Percentiles rank a stretch among this genome's conserved stretches.
These are phyloP conservation scores for Brachymystax lenok DNA, from an alignment of 2,797 vertebrate genomes.

Conservation along the genomic window DNA sequence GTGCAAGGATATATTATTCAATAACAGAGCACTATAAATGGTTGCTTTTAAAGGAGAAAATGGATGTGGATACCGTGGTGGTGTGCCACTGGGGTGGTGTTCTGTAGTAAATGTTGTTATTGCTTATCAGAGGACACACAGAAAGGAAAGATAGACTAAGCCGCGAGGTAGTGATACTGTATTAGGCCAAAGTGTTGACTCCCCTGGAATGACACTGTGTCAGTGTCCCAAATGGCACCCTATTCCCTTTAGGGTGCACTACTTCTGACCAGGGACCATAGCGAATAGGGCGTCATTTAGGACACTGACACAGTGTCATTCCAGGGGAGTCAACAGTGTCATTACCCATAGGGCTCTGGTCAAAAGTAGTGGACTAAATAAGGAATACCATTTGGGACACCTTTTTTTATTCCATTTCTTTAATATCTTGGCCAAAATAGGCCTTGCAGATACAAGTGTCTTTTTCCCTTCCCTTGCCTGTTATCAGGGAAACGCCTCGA, in stretches of 20 bases:
- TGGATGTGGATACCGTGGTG: background rate
- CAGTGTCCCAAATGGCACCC: background rate
- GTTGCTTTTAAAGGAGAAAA: background rate
- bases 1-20: background rate
- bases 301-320: too few species aligned
- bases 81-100: slow-evolving; percentile 35
- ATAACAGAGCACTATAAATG: background rate
- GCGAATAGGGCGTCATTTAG: too few species aligned
- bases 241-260: background rate
- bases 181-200: slow-evolving; percentile 26
- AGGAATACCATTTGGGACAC: background rate
- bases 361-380: too few species aligned
- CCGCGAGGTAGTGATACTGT: background rate
- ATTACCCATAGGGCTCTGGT: too few species aligned
- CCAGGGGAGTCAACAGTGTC: too few species aligned
- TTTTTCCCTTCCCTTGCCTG: slow-evolving; percentile 5
- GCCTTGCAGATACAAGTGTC: slow-evolving; percentile 29
- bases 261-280: background rate
- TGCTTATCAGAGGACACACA: slow-evolving; percentile 52
- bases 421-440: slow-evolving; percentile 14
- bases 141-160: background rate
- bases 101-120: slow-evolving; percentile 51
- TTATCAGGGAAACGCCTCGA: background rate
- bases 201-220: slow-evolving; percentile 19
- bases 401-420: slow-evolving; percentile 31